Base-by-base conservation (phyloP, 2,888 invertebrate species). In the Drosophila pegasa region DNA sequence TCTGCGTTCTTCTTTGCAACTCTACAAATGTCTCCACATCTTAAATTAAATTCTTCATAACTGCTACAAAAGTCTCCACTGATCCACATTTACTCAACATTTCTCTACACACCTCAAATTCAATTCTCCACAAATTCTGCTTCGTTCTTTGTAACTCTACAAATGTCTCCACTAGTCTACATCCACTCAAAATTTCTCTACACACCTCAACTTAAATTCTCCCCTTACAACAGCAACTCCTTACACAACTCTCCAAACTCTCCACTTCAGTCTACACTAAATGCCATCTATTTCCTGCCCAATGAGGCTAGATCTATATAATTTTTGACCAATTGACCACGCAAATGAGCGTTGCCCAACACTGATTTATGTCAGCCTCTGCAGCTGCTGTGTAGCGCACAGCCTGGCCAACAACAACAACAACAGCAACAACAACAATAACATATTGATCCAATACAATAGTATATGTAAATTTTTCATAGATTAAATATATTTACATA, bases 401-500 rank as follows among this genome's bases (percentile, higher is more conserved):
- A 43, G 5, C 37, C 10, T 16, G 9, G 43, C 27, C 40, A 70
- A 9, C 43, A 67, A 33, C 22, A 54, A 20, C 27, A 29, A 40
- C 27, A 58, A 33, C 25, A 47, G 18, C 27, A 69, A 47, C 20
- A 31, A 37, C 31, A 38, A n/a, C 47, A 41, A 51, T 40, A 37
- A 51, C 47, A 71, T 78, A 78, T 76, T 78, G 76, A 78, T 76
- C 67, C 71, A 71, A 75, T 67, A 75, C 63, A 75, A 71, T 75
- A 75, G 62, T 62, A 71, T 72, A 78, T 79, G 76, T 68, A 72
- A 79, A 78, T 75, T 61, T 77, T 62, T 52, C 45, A 68, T 63
- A 78, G 78, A 79, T 75, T 60, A 69, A 76, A 75, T 65, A 78
- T 71, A 74, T 58, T 43, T 52, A 69, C 60, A 61, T 37, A 41